Base-by-base conservation (phyloP, 2,113 vertebrate genomes). In the Accipiter cooperii region DNA sequence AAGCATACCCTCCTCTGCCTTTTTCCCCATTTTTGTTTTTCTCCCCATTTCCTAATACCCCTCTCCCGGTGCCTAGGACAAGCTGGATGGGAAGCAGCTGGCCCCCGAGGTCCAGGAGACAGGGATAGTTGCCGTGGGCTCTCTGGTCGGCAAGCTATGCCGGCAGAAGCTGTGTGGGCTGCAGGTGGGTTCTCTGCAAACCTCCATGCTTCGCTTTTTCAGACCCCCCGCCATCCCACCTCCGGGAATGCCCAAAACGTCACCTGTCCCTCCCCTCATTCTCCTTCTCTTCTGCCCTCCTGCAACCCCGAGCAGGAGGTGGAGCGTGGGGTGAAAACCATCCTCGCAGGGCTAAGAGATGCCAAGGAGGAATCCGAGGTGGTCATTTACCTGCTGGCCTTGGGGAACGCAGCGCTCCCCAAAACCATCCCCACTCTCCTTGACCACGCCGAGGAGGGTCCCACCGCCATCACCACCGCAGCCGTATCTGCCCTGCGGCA, bases 91-190 rank as follows among this genome's bases (percentile, higher is more conserved):
- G 40, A 96, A 96, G 91, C 74, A 91, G 25, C 36, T 90, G 54
- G 42, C 54, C 13, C 57, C 87, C 3, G 88, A 87, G 38, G 49
- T 96, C 55, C 54, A 57, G 74, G 95, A 98, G 76, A 97, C 97
- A 2, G 97, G 95, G 6, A 66, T 91, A 36, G 5, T 97, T 24
- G 89, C 95, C 0, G 18, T 96, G 40, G 98, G 98, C 60, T 91
- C 97, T 8, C 87, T 98, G 52, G 55, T 98, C 0, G 91, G 97
- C 93, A 98, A 97, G 65, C 63, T 98, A 88, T 98, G 98, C 82
- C 97, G 33, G 80, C 96, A 97, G 93, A 51, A 94, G 34, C 90
- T 97, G 13, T 97, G 98, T 49, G 92, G 55, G 14, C 76, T 97
- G 21, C 63, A 97, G 97, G 98, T 98, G 74, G n/a, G 97, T 91